These are phyloP conservation scores for Fundulus diaphanus DNA, from an alignment of 2,797 vertebrate species.

Conservation along the genomic window DNA sequence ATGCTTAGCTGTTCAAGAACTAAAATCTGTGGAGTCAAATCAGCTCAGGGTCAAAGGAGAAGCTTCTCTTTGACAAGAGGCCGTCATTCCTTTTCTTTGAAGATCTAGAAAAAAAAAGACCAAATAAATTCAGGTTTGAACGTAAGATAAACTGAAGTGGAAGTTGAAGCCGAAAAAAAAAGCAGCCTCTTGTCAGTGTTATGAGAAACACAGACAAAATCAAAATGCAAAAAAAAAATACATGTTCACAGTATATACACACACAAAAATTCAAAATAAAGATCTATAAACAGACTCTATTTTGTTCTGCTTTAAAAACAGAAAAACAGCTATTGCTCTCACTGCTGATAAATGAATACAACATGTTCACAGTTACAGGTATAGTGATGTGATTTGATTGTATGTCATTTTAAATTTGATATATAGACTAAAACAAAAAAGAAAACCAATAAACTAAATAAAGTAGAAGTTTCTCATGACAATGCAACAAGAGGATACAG, in stretches of 20 bases:
- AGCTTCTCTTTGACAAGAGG: slow-evolving; percentile 28
- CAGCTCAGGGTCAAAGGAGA: slow-evolving; percentile 45
- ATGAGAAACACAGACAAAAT: background rate
- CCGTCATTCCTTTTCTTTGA: slow-evolving; percentile 12
- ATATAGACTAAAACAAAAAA: background rate
- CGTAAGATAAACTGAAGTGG: background rate
- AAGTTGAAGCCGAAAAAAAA: background rate
- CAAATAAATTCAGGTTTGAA: background rate
- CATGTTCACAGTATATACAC: no score
- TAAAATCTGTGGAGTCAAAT: slow-evolving; percentile 38
- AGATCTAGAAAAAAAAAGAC: background rate
- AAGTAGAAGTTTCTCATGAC: background rate
- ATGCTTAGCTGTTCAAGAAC: slow-evolving; percentile 20
- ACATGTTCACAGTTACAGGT: background rate
- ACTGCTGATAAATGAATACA: background rate
- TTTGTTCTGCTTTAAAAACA: background rate
- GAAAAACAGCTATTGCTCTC: background rate
- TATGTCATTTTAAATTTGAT: background rate
- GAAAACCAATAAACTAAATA: background rate
- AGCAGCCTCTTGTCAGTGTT: background rate
- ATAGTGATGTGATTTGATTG: background rate
- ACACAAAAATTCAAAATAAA: no score
- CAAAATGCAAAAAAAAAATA: no score
- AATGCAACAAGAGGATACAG: background rate
- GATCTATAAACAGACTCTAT: background rate